Conservation (phyloP, 1,140 invertebrate genomes). For the Heliconius congener region DNA sequence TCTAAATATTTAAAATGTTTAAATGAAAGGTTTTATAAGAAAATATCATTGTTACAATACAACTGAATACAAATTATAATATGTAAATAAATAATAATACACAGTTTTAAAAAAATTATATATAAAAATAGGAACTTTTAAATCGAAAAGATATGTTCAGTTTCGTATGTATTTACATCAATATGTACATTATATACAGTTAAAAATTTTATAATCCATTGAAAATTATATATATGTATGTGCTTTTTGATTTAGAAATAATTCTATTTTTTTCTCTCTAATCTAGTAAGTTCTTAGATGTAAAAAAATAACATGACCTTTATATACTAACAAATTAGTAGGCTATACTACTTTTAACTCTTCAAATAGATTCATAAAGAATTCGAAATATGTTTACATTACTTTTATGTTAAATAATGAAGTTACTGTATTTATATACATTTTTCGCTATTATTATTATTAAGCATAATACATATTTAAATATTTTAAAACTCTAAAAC, state of each 20-base stretch:
- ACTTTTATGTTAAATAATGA: neutral
- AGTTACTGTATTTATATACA: neutral
- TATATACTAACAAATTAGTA: neutral
- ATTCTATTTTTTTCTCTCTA: neutral
- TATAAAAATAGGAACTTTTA: conserved; percentile 27
- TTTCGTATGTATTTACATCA: conserved; percentile 23
- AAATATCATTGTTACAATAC: neutral
- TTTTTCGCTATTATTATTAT: neutral
- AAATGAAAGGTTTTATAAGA: neutral
- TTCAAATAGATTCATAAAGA: neutral
- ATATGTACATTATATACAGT: conserved; percentile 27
- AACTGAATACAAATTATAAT: neutral
- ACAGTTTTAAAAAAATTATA: neutral
- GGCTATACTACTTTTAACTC: neutral
- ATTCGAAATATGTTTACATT: neutral
- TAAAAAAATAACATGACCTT: neutral
- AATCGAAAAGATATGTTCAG: conserved; percentile 28
- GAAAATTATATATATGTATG: neutral
- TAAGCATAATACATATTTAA: neutral
- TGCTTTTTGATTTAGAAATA: neutral
- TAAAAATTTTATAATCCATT: neutral
- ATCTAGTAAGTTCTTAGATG: neutral
- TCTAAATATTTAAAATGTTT: neutral
- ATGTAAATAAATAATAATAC: neutral
- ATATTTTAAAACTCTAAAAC: too few species aligned